phyloP scores from a whole-genome alignment of 2,113 vertebrate species.

The Odontesthes bonariensis region DNA sequence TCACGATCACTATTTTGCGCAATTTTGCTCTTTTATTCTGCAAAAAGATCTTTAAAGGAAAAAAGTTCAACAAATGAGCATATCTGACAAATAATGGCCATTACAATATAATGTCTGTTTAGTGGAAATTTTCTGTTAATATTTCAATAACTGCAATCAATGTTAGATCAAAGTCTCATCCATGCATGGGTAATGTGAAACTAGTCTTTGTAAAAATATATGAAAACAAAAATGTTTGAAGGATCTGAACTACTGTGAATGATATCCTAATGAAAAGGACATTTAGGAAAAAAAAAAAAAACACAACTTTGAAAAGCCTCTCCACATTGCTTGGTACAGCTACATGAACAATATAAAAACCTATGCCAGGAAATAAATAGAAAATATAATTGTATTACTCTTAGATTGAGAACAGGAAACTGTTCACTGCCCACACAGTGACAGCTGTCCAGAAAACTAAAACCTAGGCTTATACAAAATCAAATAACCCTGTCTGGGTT shows the following conservation, averaged over 20 bases:
- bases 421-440: constrained; percentile 42
- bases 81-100: constrained; percentile 1
- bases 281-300: background rate
- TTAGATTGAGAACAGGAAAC: constrained; percentile 29
- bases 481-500: constrained; percentile 62
- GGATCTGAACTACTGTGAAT: too few species aligned
- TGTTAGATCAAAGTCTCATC: too few species aligned
- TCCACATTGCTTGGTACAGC: background rate
- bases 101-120: background rate
- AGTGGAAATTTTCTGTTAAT: too few species aligned
- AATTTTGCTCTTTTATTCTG: background rate
- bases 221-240: too few species aligned
- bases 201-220: too few species aligned
- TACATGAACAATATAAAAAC: background rate
- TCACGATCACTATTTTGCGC: background rate
- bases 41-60: constrained; percentile 3
- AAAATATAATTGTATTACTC: constrained; percentile 20
- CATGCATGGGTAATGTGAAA: too few species aligned
- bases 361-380: background rate
- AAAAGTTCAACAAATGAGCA: background rate
- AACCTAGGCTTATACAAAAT: constrained; percentile 54
- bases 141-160: too few species aligned
- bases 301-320: background rate
- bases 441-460: constrained; percentile 45
- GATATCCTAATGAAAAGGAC: too few species aligned